These are phyloP conservation scores for Sarcophaga rosellei DNA, from an alignment of 2,888 invertebrate genomes.

Conservation along the genomic window DNA sequence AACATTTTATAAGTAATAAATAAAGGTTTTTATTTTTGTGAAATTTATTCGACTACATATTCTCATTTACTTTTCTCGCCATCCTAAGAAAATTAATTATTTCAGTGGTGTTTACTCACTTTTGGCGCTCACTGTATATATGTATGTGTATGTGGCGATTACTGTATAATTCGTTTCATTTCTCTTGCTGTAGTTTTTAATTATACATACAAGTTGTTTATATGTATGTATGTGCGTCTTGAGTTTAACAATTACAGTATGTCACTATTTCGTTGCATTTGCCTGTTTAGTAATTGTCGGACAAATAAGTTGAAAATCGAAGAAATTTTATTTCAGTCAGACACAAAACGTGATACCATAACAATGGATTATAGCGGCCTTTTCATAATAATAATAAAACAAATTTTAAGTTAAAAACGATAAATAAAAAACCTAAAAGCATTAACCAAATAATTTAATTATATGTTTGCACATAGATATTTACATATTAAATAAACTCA, in stretches of 20 bases:
- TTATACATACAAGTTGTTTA: too few species aligned
- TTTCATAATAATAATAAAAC: slow-evolving; percentile 1
- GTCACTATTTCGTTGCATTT: slow-evolving; percentile 29
- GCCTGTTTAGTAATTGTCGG: slow-evolving; percentile 47
- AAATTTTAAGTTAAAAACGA: neutral
- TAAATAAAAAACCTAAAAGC: neutral
- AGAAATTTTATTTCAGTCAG: slow-evolving; percentile 52
- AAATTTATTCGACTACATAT: too few species aligned
- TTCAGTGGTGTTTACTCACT: too few species aligned
- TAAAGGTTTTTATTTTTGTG: too few species aligned
- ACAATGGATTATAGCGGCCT: slow-evolving; percentile 56
- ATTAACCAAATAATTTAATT: too few species aligned
- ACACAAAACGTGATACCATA: slow-evolving; percentile 55
- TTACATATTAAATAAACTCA: neutral
- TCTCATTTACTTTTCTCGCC: too few species aligned
- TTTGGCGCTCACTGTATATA: too few species aligned
- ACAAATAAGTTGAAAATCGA: slow-evolving; percentile 47
- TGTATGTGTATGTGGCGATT: neutral
- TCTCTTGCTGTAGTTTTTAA: neutral
- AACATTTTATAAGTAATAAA: too few species aligned
- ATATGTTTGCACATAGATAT: neutral
- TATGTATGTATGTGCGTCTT: neutral
- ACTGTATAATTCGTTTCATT: slow-evolving; percentile 6
- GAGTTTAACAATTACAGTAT: slow-evolving; percentile 3
- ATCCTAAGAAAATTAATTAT: too few species aligned